Conservation (phyloP, 1,140 invertebrate genomes). For the Hycleus cichorii region DNA sequence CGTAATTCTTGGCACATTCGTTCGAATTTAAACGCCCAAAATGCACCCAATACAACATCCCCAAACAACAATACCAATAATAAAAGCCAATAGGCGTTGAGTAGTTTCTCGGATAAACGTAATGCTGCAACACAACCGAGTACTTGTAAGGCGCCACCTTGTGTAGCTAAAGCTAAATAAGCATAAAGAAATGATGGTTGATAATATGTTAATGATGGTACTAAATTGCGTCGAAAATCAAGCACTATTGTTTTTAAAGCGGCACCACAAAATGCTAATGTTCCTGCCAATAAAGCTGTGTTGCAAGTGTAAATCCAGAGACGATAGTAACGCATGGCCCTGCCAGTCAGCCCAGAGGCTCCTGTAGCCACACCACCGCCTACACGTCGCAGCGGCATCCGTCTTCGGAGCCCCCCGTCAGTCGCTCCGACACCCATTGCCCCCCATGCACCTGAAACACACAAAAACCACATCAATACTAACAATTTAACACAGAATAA, state of each 20-base stretch:
- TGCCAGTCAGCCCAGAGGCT: constrained; percentile 31
- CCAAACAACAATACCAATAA: constrained; percentile 71
- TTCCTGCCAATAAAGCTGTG: constrained; percentile 72
- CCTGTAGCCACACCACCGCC: constrained; percentile 28
- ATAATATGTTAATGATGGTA: constrained; percentile 64
- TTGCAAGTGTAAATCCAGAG: constrained; percentile 91
- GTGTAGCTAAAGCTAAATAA: constrained; percentile 69
- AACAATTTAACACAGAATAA: too few species aligned
- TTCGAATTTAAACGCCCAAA: constrained; percentile 79
- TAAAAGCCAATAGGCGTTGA: constrained; percentile 80
- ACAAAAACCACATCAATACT: neutral
- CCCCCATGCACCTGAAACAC: constrained; percentile 40
- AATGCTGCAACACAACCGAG: constrained; percentile 75
- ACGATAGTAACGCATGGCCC: constrained; percentile 67
- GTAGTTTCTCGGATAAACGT: constrained; percentile 67
- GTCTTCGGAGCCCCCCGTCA: constrained; percentile 48
- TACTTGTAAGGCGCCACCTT: constrained; percentile 59
- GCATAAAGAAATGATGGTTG: constrained; percentile 80
- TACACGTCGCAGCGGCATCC: constrained; percentile 46
- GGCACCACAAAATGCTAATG: constrained; percentile 70
- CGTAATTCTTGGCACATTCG: constrained; percentile 62
- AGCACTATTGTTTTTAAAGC: constrained; percentile 63
- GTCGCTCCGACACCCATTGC: constrained; percentile 44
- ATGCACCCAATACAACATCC: constrained; percentile 76
- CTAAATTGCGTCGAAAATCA: constrained; percentile 55